These are phyloP conservation scores for Parochlus steinenii DNA, from an alignment of 2,888 invertebrate species.

Conservation along the genomic window DNA sequence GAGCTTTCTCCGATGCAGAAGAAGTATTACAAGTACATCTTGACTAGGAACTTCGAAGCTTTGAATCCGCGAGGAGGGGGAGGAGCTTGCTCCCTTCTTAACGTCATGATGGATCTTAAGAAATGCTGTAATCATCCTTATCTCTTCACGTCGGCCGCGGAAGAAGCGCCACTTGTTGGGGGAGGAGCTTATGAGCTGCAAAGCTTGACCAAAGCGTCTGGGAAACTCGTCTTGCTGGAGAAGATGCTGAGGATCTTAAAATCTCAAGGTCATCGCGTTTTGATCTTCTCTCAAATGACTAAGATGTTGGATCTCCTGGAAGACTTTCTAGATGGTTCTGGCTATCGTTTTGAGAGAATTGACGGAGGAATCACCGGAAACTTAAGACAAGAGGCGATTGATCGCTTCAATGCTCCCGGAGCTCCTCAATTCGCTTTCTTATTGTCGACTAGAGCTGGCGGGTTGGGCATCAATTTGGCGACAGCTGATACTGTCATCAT, in stretches of 20 bases:
- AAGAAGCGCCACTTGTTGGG: constrained; percentile 72
- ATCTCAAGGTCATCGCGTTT: constrained; percentile 85
- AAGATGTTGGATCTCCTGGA: constrained; percentile 98
- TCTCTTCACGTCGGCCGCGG: constrained; percentile 88
- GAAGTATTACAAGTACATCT: constrained; percentile 97
- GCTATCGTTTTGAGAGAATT: constrained; percentile 96
- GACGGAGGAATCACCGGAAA: constrained; percentile 96
- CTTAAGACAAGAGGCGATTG: constrained; percentile 94
- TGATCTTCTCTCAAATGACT: constrained; percentile 99
- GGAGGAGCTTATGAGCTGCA: constrained; percentile 89
- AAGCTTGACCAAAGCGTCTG: constrained; percentile 85
- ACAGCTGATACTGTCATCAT: constrained; percentile 99
- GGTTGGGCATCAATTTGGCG: constrained; percentile 95
- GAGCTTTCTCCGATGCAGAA: constrained; percentile 97
- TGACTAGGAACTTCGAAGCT: constrained; percentile 96
- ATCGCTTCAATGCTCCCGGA: constrained; percentile 96
- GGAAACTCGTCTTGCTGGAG: constrained; percentile 81
- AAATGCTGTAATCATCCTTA: constrained; percentile 99
- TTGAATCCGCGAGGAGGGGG: constrained; percentile 92
- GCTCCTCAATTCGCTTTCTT: constrained; percentile 94
- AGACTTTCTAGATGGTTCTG: constrained; percentile 93
- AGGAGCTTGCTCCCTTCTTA: constrained; percentile 84
- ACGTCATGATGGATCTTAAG: constrained; percentile 99
- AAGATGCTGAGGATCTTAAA: constrained; percentile 86
- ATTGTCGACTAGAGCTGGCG: constrained; percentile 91